Evolutionary conservation across 2,113 vertebrate species (phyloP).

Genomic region (Eptesicus fuscus): DNA sequence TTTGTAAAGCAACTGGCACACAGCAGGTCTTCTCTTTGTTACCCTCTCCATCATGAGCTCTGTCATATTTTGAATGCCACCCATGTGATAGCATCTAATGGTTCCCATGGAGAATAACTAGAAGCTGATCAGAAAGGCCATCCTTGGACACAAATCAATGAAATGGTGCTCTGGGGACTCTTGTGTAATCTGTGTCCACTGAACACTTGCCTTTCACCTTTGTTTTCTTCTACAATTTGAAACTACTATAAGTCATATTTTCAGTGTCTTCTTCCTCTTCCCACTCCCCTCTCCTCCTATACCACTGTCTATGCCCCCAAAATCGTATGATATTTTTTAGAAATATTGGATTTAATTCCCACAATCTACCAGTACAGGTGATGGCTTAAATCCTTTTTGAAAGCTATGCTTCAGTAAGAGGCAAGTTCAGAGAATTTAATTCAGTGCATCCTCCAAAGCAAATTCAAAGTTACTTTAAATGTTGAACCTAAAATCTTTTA

Average conservation of each 20-base stretch:
- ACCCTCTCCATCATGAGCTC: neutral
- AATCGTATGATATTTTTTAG: neutral
- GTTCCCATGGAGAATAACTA: neutral
- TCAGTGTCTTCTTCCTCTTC: neutral
- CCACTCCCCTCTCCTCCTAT: neutral
- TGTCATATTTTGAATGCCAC: neutral
- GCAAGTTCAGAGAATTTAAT: neutral
- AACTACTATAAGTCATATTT: neutral
- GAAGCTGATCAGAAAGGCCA: neutral
- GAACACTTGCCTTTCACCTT: neutral
- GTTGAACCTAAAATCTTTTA: neutral
- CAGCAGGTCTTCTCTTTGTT: neutral
- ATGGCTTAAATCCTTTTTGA: neutral
- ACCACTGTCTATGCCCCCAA: neutral
- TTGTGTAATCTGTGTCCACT: neutral
- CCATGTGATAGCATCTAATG: neutral
- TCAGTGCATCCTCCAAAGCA: neutral
- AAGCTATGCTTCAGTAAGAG: neutral
- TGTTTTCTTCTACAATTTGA: neutral
- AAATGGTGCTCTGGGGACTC: neutral
- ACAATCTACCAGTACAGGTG: neutral
- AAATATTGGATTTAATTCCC: neutral
- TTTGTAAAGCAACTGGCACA: neutral
- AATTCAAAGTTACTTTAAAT: slow-evolving; percentile 2
- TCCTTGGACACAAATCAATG: neutral